phyloP scores from a whole-genome alignment of 1,140 invertebrate species.

The Agrypnia vestita region DNA sequence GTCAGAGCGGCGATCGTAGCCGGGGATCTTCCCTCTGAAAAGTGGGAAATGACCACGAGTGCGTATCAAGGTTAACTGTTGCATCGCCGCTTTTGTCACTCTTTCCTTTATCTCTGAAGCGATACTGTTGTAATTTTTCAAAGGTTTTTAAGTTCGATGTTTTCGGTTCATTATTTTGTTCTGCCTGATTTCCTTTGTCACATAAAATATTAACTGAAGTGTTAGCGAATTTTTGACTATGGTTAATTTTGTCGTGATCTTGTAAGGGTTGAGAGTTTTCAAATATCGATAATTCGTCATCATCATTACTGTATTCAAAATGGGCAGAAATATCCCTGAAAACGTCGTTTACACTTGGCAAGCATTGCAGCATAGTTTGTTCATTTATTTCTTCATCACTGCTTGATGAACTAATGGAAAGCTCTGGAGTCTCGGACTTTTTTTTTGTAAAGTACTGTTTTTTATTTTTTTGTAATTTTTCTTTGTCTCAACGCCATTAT shows the following conservation, averaged over 20 bases:
- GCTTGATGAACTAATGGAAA: slow-evolving; percentile 40
- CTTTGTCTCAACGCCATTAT: slow-evolving; percentile 20
- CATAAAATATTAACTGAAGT: background rate
- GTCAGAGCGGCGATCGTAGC: too few species aligned
- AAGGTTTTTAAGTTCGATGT: slow-evolving; percentile 59
- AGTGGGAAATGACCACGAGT: too few species aligned
- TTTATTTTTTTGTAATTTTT: slow-evolving; percentile 40
- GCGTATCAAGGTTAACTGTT: background rate
- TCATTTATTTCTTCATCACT: slow-evolving; percentile 62
- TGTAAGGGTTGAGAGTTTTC: slow-evolving; percentile 46
- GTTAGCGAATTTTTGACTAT: background rate
- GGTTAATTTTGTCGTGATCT: slow-evolving; percentile 25
- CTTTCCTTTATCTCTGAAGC: slow-evolving; percentile 52
- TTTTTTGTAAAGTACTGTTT: background rate
- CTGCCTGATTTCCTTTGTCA: background rate
- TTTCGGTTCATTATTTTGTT: slow-evolving; percentile 46
- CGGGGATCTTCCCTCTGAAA: too few species aligned
- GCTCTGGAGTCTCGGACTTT: background rate
- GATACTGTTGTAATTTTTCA: slow-evolving; percentile 68
- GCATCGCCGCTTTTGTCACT: background rate
- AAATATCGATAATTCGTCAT: slow-evolving; percentile 52
- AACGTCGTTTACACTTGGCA: slow-evolving; percentile 70
- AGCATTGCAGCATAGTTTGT: slow-evolving; percentile 63
- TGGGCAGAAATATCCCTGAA: slow-evolving; percentile 66
- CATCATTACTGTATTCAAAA: slow-evolving; percentile 60